These are phyloP conservation scores for Mastomys coucha DNA, from an alignment of 2,113 vertebrate genomes.

Conservation along the genomic window DNA sequence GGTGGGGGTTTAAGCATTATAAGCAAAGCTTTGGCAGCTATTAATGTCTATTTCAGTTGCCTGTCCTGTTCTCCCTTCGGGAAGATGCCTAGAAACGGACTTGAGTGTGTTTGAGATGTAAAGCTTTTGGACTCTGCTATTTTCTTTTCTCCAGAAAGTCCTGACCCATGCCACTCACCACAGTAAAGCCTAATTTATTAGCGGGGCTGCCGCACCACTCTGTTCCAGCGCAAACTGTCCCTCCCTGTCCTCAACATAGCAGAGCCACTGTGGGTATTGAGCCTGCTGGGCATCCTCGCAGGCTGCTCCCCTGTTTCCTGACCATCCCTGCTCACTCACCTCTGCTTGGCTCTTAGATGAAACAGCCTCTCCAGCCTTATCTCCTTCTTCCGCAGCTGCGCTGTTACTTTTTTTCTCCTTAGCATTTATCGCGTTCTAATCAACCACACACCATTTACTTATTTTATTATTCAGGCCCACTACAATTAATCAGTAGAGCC, in stretches of 20 bases:
- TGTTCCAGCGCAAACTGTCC: neutral
- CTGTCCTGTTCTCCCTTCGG: neutral
- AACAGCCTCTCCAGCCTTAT: neutral
- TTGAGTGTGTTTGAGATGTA: neutral
- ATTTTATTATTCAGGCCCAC: conserved; percentile 30
- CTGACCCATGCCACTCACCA: neutral
- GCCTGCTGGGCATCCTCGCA: neutral
- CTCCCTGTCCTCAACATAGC: neutral
- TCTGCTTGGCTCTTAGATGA: neutral
- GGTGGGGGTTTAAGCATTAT: neutral
- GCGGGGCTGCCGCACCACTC: neutral
- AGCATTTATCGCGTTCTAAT: neutral
- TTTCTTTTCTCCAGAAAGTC: conserved; percentile 15
- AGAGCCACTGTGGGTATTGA: neutral
- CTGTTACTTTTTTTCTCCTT: neutral
- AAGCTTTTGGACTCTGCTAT: conserved; percentile 1
- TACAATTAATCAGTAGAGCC: conserved; percentile 20
- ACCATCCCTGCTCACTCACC: neutral
- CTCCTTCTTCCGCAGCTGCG: neutral
- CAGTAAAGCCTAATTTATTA: neutral
- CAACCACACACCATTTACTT: conserved; percentile 18
- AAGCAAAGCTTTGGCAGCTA: neutral
- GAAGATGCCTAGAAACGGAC: conserved; percentile 6
- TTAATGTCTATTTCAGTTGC: neutral
- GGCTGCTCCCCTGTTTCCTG: neutral